These are phyloP conservation scores for Mycteria americana DNA, from an alignment of 2,797 vertebrate species.

Conservation along the genomic window DNA sequence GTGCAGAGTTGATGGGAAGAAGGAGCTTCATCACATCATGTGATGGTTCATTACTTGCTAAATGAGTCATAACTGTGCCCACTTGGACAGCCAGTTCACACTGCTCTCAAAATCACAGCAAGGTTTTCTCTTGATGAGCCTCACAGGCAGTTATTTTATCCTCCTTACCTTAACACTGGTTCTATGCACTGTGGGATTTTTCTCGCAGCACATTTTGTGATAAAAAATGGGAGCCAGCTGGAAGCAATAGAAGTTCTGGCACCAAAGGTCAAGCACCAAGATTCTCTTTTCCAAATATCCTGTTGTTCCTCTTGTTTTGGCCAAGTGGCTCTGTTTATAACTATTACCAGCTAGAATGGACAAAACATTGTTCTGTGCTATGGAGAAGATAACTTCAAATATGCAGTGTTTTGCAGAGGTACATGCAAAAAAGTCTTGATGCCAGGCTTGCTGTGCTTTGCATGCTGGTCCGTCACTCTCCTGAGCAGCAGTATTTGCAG, in stretches of 20 bases:
- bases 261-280: not conserved
- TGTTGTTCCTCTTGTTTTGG: not conserved
- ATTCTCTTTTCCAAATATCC: not conserved
- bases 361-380: not conserved
- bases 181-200: not conserved
- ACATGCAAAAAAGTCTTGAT: not conserved
- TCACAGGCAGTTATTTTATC: not conserved
- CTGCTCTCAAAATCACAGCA: conserved; percentile 7
- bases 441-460: not conserved
- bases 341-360: not conserved
- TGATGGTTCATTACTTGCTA: not conserved
- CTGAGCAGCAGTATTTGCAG: not conserved
- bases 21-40: not conserved
- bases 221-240: not conserved
- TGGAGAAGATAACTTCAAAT: not conserved
- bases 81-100: not conserved
- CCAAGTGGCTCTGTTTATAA: not conserved
- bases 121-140: not conserved
- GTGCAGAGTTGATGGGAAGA: not conserved
- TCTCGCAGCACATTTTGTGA: not conserved
- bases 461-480: not conserved
- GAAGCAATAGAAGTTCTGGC: not conserved
- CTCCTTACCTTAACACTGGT: not conserved
- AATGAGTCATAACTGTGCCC: not conserved
- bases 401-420: not conserved